These are phyloP conservation scores for Ditula angustiorana DNA, from an alignment of 2,888 invertebrate species.

Conservation along the genomic window DNA sequence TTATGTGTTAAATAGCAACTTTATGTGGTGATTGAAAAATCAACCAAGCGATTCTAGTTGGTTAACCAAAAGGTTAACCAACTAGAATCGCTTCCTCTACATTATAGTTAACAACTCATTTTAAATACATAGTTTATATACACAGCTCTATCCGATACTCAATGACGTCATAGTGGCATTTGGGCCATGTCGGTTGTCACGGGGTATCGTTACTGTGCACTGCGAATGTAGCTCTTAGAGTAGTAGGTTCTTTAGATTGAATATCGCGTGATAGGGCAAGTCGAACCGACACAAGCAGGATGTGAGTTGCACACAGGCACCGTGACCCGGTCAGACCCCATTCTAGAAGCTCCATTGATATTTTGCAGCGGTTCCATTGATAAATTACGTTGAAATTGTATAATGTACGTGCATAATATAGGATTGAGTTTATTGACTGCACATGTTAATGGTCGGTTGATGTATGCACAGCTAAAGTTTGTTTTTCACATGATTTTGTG, in stretches of 20 bases:
- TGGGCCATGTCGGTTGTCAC: conserved; percentile 40
- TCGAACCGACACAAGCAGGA: conserved; percentile 49
- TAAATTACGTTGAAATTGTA: conserved; percentile 52
- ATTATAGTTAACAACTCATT: too few species aligned
- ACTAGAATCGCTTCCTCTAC: too few species aligned
- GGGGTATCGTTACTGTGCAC: background rate
- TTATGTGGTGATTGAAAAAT: too few species aligned
- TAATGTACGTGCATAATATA: conserved; percentile 7
- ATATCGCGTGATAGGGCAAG: conserved; percentile 15
- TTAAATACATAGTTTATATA: conserved; percentile 3
- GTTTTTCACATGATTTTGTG: too few species aligned
- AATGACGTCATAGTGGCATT: conserved; percentile 39
- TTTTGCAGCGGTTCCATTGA: conserved; percentile 79
- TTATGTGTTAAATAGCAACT: too few species aligned
- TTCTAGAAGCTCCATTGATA: conserved; percentile 81
- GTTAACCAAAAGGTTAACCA: too few species aligned
- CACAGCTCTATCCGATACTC: conserved; percentile 17
- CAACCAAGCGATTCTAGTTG: too few species aligned
- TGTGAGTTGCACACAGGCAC: conserved; percentile 58
- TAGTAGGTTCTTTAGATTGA: background rate
- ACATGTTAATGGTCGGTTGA: background rate
- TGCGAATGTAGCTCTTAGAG: background rate
- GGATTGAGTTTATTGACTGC: background rate
- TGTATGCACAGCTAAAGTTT: too few species aligned
- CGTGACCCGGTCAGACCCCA: conserved; percentile 75